Percentiles rank a stretch among this genome's conserved stretches.
phyloP scores from a whole-genome alignment of 2,113 vertebrate genomes.

The Pelusios castaneus region DNA sequence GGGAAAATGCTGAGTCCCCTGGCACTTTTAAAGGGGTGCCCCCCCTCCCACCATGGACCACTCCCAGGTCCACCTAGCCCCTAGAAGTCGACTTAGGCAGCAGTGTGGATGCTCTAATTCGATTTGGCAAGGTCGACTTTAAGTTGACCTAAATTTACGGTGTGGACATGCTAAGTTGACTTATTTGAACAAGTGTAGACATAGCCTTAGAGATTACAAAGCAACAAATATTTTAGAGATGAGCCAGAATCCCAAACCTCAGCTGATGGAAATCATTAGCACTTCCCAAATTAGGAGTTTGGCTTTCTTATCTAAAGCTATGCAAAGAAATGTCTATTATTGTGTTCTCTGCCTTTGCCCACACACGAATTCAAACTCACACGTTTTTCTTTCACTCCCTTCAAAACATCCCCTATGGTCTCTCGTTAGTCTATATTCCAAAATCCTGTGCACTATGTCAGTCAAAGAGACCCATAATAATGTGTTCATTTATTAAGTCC shows the following conservation, averaged over 20 bases:
- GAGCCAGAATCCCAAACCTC: not conserved
- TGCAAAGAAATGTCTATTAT: not conserved
- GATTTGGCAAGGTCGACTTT: too few relatives aligned
- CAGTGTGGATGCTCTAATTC: too few relatives aligned
- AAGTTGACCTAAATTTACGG: too few relatives aligned
- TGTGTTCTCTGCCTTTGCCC: not conserved
- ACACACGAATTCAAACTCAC: not conserved
- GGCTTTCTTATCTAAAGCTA: not conserved
- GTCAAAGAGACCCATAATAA: not conserved
- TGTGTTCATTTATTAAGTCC: not conserved
- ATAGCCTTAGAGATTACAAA: not conserved
- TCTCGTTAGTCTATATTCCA: not conserved
- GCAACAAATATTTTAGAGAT: not conserved
- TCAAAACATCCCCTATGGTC: not conserved
- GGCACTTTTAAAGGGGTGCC: too few relatives aligned
- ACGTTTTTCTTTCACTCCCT: not conserved
- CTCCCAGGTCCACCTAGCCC: too few relatives aligned
- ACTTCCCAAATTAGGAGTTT: not conserved
- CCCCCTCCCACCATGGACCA: too few relatives aligned
- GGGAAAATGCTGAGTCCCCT: too few relatives aligned
- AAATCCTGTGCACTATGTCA: not conserved
- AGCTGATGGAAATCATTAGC: rapidly evolving
- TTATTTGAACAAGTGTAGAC: too few relatives aligned
- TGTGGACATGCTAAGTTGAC: too few relatives aligned
- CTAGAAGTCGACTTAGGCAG: too few relatives aligned